Conservation (phyloP, 2,797 vertebrate genomes). For the Poecilia picta region DNA sequence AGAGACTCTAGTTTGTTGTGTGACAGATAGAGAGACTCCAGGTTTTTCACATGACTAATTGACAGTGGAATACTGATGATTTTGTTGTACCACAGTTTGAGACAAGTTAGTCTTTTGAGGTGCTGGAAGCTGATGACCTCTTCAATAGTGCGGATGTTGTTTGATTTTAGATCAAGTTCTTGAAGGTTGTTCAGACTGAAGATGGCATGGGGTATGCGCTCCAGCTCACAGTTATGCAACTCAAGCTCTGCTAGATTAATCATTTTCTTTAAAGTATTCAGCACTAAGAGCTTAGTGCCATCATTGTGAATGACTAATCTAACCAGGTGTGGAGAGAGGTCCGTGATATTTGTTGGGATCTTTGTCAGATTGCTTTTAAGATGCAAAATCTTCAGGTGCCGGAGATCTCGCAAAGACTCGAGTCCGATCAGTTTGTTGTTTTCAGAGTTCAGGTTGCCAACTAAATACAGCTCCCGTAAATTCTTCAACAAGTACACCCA, state of each 20-base stretch:
- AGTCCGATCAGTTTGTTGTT: conserved; percentile 99
- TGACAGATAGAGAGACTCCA: conserved; percentile 94
- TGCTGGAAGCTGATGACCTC: conserved; percentile 99
- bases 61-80: conserved; percentile 95
- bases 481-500: conserved; percentile 97
- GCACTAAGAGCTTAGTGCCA: conserved; percentile 95
- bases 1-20: conserved; percentile 97
- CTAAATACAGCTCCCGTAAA: conserved; percentile 91
- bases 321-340: conserved; percentile 93
- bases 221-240: conserved; percentile 96
- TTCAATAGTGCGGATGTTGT: conserved; percentile 97
- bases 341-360: conserved; percentile 98
- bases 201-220: conserved; percentile 97
- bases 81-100: conserved; percentile 99
- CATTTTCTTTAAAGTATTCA: conserved; percentile 99
- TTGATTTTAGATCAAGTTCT: conserved; percentile 96
- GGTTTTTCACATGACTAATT: conserved; percentile 94
- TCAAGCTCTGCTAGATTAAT: conserved; percentile 94
- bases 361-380: conserved; percentile 99
- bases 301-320: conserved; percentile 97
- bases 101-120: conserved; percentile 94
- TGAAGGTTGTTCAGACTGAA: conserved; percentile 97
- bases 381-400: conserved; percentile 93
- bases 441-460: conserved; percentile 97
- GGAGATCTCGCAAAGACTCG: conserved; percentile 94